Conservation (phyloP, 2,888 invertebrate genomes). For the Phaedon cochleariae region DNA sequence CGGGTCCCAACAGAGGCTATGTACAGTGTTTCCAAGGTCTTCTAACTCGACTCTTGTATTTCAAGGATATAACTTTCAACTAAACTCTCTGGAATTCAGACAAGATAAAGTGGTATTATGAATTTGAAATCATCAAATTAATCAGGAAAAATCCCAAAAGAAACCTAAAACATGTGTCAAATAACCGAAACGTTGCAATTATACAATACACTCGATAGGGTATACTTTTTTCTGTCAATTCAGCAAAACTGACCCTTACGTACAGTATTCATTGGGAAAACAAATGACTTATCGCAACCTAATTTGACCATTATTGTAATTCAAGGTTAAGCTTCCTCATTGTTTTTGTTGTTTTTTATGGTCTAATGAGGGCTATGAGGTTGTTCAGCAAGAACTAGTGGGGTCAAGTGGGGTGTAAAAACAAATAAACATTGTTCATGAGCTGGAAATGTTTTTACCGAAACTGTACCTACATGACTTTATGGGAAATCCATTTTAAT, state of each 20-base stretch:
- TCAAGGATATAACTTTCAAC: constrained; percentile 47
- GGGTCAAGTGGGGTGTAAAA: too few relatives aligned
- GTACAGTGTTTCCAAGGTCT: constrained; percentile 61
- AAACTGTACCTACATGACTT: too few relatives aligned
- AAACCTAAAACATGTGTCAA: constrained; percentile 10
- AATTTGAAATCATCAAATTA: neutral
- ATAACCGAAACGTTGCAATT: constrained; percentile 40
- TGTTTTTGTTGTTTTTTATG: constrained; percentile 16
- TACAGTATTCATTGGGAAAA: constrained; percentile 23
- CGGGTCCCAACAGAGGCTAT: constrained; percentile 58
- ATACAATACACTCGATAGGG: constrained; percentile 31
- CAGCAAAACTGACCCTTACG: constrained; percentile 35
- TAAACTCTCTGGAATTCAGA: too few relatives aligned
- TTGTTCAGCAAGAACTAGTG: neutral
- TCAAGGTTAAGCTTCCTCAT: constrained; percentile 43
- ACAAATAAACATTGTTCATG: too few relatives aligned
- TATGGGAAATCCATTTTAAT: constrained; percentile 23
- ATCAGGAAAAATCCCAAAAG: neutral
- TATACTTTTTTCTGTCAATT: constrained; percentile 30
- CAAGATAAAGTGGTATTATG: neutral
- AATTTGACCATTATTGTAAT: constrained; percentile 36
- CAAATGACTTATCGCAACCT: constrained; percentile 15
- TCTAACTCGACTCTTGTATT: constrained; percentile 48
- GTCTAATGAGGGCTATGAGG: neutral
- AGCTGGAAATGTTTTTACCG: too few relatives aligned